These are phyloP conservation scores for Basileuterus tristriatus DNA, from an alignment of 2,797 vertebrate species.

Conservation along the genomic window DNA sequence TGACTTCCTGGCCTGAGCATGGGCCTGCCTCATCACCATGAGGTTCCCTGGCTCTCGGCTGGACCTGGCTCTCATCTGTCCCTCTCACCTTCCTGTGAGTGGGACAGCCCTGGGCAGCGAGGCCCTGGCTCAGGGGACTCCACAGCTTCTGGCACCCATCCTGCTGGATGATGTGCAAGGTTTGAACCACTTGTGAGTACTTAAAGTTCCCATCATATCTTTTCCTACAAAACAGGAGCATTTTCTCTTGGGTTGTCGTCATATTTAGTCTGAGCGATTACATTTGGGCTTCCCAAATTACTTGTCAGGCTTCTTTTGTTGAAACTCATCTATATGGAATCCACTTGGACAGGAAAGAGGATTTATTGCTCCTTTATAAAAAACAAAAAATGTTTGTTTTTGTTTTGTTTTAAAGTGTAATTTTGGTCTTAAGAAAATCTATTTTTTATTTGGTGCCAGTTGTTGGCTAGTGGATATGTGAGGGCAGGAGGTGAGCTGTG, in stretches of 20 bases:
- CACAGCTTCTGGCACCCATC: neutral
- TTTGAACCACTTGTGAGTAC: rapidly evolving
- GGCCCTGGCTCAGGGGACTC: neutral
- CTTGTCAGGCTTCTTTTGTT: neutral
- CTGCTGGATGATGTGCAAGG: neutral
- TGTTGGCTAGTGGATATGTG: neutral
- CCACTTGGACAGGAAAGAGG: neutral
- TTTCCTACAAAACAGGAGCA: neutral
- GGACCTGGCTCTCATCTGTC: neutral
- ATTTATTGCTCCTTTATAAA: neutral
- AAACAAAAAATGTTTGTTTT: neutral
- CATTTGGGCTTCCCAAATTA: neutral
- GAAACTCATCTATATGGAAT: neutral
- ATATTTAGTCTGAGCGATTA: neutral
- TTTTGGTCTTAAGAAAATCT: neutral
- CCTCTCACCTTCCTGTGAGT: neutral
- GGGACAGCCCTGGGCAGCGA: neutral
- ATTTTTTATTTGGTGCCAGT: neutral
- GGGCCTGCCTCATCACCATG: rapidly evolving
- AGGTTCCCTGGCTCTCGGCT: neutral
- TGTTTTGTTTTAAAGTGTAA: neutral
- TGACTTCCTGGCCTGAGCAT: neutral
- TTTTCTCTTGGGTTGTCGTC: neutral
- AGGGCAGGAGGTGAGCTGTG: neutral
- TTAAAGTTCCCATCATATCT: neutral